Conservation (phyloP, 2,888 invertebrate species). For the Athalia cordata region DNA sequence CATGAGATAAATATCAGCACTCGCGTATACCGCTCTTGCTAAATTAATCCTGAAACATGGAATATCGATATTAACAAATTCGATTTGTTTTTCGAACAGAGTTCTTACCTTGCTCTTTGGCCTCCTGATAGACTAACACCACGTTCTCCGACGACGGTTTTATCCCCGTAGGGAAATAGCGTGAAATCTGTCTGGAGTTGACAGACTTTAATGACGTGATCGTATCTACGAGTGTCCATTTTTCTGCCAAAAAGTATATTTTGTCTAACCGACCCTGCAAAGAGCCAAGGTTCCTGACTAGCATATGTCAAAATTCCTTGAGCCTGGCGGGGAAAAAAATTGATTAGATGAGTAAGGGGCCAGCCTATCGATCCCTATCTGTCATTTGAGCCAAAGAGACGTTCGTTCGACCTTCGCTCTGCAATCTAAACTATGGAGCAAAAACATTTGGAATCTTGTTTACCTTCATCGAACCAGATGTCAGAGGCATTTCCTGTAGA, state of each 20-base stretch:
- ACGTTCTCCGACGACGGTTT: constrained; percentile 90
- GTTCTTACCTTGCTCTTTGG: constrained; percentile 76
- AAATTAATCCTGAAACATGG: constrained; percentile 81
- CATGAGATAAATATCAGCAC: constrained; percentile 89
- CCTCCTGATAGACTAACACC: constrained; percentile 91
- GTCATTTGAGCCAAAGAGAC: too few relatives aligned
- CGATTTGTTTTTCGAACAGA: not conserved
- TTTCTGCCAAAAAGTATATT: constrained; percentile 93
- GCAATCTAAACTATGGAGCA: too few relatives aligned
- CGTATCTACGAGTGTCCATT: constrained; percentile 82
- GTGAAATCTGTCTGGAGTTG: constrained; percentile 84
- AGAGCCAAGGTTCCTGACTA: constrained; percentile 92
- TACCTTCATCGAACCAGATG: constrained; percentile 78
- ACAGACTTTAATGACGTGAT: constrained; percentile 82
- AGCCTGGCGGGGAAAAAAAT: constrained; percentile 67
- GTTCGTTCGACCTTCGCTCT: too few relatives aligned
- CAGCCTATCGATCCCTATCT: too few relatives aligned
- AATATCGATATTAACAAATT: not conserved
- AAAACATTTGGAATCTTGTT: not conserved
- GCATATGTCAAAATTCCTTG: constrained; percentile 86
- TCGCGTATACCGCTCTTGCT: constrained; percentile 90
- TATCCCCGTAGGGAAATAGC: constrained; percentile 87
- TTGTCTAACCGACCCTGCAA: constrained; percentile 89
- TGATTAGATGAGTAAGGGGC: too few relatives aligned
- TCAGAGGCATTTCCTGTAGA: constrained; percentile 84